Evolutionary conservation across 1,140 invertebrate species (phyloP), one percentile per base, ranked within the genome.

Genomic region (Neodiprion fabricii): DNA sequence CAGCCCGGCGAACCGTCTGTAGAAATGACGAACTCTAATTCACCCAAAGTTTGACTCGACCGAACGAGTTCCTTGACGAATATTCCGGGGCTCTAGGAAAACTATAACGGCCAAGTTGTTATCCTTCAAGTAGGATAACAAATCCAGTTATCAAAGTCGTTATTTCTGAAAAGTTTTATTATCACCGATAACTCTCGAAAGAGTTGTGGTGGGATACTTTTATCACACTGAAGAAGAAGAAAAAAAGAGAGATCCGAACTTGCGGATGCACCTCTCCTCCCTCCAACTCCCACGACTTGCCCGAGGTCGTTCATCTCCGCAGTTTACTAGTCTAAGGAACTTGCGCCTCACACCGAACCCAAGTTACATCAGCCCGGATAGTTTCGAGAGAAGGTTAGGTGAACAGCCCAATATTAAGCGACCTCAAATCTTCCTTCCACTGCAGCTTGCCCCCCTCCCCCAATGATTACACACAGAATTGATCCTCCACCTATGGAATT

Each of bases 111-210:
- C 53, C 8, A 9, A 61, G 53, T 61, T 61, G 53, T 61, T 61
- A 40, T 40, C 28, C 7, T 17, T 14, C 53, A 61, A 17, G 53
- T 12, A 61, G n/a, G 53, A 40, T 40, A 40, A 40, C 28, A 61
- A 61, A 61, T 61, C 53, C 53, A 61, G 53, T 61, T 61, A 61
- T 61, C 53, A 61, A 61, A 61, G 53, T 61, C 53, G 53, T 61
- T 61, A 61, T 17, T 40, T 61, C 53, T 12, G n/a, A 40, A 61
- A 61, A 61, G 11, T 61, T 61, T 12, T 61, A 61, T 61, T 61
- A 61, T 61, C 11, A 61, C 53, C 53, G 53, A 61, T 61, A 61
- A 61, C 53, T 61, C 53, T 61, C 11, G n/a, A 61, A 61, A 61
- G 53, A 61, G 53, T 61, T 61, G 28, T 40, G 28, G 53, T 61